phyloP scores from a whole-genome alignment of 2,113 vertebrate species.

The Illadopsis cleaveri region DNA sequence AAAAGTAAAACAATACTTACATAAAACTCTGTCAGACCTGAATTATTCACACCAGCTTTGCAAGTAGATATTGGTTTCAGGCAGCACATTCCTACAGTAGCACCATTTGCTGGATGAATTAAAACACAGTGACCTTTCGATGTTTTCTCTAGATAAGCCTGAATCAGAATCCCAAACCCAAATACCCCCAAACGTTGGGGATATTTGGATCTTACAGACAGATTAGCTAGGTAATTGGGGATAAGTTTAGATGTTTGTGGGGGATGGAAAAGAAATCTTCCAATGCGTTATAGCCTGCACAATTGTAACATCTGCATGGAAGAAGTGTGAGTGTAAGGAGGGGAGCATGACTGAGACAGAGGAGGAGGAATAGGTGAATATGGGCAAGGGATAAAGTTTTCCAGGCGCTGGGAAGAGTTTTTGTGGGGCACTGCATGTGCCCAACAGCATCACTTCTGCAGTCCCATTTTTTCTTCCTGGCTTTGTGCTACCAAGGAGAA shows the following conservation, averaged over 20 bases:
- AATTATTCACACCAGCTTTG: background rate
- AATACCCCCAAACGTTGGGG: background rate
- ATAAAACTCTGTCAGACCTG: background rate
- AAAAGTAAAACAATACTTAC: background rate
- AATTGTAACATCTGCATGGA: background rate
- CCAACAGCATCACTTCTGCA: background rate
- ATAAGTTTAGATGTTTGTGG: slow-evolving; percentile 27
- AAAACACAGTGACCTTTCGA: background rate
- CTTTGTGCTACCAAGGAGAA: background rate
- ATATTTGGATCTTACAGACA: background rate
- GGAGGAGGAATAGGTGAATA: background rate
- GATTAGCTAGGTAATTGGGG: background rate
- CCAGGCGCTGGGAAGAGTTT: background rate
- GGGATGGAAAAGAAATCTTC: slow-evolving; percentile 24
- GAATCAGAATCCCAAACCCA: slow-evolving; percentile 11
- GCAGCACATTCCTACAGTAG: background rate
- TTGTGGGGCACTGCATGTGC: accelerated
- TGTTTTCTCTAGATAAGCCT: background rate
- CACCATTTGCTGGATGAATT: background rate
- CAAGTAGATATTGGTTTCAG: background rate
- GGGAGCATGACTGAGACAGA: background rate
- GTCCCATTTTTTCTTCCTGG: background rate
- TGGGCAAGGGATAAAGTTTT: background rate
- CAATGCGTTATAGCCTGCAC: background rate
- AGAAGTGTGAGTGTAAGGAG: background rate